Evolutionary conservation across 2,888 invertebrate species (phyloP), one percentile per base, ranked within the genome.

Genomic region (Globia sparganii): DNA sequence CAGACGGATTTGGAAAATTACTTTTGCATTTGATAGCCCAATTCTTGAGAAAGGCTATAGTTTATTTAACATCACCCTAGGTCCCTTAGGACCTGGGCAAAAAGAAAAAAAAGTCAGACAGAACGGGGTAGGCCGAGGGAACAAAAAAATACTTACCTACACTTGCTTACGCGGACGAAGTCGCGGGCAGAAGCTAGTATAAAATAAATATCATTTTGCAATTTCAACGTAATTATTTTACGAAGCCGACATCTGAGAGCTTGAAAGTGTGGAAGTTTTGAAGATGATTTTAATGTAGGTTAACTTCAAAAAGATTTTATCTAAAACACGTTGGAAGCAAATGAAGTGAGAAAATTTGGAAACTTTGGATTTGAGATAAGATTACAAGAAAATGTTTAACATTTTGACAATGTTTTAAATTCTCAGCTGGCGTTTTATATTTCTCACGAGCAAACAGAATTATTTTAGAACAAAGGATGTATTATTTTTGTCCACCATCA

Each of bases 341-440:
- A 84, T 84, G 84, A 82, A 82, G 79, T 80, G 77, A 71, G 72
- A 74, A 84, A 62, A 77, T 77, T 79, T 71, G 56, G 61, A 18
- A 80, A 79, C 72, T 75, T 76, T 72, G 70, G 75, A 77, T 68
- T 75, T 68, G 9, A 68, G 66, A 77, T 84, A 77, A 84, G 43
- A 68, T 78, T 73, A 53, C 56, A 37, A 75, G 81, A 70, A 72
- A 84, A 70, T 58, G 21, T 72, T 69, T 25, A 68, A 72, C 46
- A 59, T 64, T 71, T 75, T 56, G 53, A 64, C 49, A 79, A 28
- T 49, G 34, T 80, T 75, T 58, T 62, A 62, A 37, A 67, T 58
- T 67, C 61, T 31, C 13, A 31, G 64, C 49, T 37, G 18, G 37
- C 21, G 4, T 58, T 78, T 65, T 71, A 46, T 71, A 49, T 40